Evolutionary conservation across 2,888 invertebrate genomes (phyloP).

Genomic region (Heliconius erato): DNA sequence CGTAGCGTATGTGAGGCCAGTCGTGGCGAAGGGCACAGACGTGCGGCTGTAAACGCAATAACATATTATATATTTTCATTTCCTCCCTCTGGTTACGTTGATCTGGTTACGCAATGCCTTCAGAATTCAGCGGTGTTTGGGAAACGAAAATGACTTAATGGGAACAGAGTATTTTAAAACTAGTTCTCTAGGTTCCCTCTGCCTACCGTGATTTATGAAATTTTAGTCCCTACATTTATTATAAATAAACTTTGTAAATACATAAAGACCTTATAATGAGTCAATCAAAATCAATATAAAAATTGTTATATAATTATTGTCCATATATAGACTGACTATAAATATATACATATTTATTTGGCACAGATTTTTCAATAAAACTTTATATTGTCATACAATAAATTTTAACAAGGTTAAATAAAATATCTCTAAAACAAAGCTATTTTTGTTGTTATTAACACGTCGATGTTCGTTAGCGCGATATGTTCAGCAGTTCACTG

Average conservation of each 20-base stretch:
- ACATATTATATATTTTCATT: background rate
- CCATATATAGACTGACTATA: background rate
- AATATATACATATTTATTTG: background rate
- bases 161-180: background rate
- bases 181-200: background rate
- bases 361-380: background rate
- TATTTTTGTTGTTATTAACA: constrained; percentile 4
- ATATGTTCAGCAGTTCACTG: constrained; percentile 5
- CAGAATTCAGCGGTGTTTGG: no score
- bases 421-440: constrained; percentile 7
- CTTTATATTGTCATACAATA: background rate
- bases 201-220: background rate
- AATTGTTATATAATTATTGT: background rate
- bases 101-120: background rate
- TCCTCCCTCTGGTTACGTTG: background rate
- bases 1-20: no score
- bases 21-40: no score
- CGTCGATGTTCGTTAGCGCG: constrained; percentile 31
- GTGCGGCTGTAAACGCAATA: no score
- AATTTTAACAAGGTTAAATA: constrained; percentile 8
- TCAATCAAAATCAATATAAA: background rate
- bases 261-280: background rate
- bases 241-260: background rate
- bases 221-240: no score
- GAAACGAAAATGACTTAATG: background rate